phyloP scores from a whole-genome alignment of 2,797 vertebrate species.

The Lithobates sylvaticus region DNA sequence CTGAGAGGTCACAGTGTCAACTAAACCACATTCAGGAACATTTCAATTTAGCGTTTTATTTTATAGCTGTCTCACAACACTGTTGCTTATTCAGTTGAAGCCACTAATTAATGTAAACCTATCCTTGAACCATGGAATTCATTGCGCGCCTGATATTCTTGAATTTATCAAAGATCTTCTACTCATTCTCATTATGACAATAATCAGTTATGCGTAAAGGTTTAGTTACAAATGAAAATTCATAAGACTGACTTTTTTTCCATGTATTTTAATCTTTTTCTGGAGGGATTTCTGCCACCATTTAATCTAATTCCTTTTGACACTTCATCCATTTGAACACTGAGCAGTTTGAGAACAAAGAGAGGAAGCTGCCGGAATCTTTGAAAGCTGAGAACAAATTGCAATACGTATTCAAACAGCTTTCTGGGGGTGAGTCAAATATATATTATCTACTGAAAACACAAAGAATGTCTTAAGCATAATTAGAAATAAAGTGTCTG shows the following conservation, averaged over 20 bases:
- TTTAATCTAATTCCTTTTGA: constrained; percentile 64
- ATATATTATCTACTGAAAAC: constrained; percentile 61
- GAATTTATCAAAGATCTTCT: constrained; percentile 57
- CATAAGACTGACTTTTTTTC: constrained; percentile 54
- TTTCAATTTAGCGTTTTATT: constrained; percentile 50
- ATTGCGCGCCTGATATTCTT: constrained; percentile 52
- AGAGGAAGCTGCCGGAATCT: constrained; percentile 59
- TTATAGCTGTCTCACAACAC: constrained; percentile 23
- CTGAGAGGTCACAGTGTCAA: constrained; percentile 36
- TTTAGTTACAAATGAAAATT: constrained; percentile 62
- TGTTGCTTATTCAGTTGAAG: constrained; percentile 53
- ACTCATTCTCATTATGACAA: constrained; percentile 63
- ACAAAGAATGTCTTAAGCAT: constrained; percentile 60
- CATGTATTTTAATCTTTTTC: constrained; percentile 59
- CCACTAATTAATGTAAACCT: constrained; percentile 59
- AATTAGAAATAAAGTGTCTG: constrained; percentile 62
- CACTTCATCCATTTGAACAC: constrained; percentile 63
- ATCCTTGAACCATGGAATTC: constrained; percentile 57
- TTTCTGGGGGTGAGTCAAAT: constrained; percentile 61
- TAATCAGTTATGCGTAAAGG: constrained; percentile 62
- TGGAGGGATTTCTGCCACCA: constrained; percentile 63
- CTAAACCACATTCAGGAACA: constrained; percentile 48
- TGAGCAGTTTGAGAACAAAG: constrained; percentile 62
- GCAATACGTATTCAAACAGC: constrained; percentile 63
- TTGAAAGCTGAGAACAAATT: constrained; percentile 62